Percentiles rank a stretch among this genome's conserved stretches.
Conservation (phyloP, 2,113 vertebrate species). For the Sinocyclocheilus anophthalmus region DNA sequence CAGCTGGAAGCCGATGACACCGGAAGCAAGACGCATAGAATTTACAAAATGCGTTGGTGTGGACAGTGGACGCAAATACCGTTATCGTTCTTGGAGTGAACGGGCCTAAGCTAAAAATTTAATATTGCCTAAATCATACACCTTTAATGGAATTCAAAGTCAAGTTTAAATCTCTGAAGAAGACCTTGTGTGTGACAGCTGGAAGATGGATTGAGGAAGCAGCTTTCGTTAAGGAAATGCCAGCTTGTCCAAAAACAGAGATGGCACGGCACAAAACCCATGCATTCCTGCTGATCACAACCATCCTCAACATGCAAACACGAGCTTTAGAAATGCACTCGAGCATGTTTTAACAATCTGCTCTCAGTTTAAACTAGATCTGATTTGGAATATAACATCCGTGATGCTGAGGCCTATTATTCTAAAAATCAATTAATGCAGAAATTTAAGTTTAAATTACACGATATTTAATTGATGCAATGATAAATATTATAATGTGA, state of each 20-base stretch:
- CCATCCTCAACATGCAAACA: too few species aligned
- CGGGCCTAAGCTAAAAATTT: neutral
- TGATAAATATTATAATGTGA: neutral
- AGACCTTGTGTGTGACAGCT: neutral
- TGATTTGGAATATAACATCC: neutral
- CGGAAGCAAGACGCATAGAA: too few species aligned
- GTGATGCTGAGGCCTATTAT: neutral
- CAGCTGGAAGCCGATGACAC: too few species aligned
- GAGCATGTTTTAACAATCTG: neutral
- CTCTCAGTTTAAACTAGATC: neutral
- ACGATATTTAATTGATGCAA: neutral
- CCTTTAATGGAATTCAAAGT: neutral
- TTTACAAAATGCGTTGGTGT: too few species aligned
- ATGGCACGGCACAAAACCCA: neutral
- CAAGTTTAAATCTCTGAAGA: neutral
- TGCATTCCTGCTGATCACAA: too few species aligned
- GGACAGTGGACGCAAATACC: too few species aligned
- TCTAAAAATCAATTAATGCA: too few species aligned
- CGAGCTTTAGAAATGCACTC: neutral
- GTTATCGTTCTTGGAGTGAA: too few species aligned
- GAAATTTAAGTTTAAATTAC: neutral
- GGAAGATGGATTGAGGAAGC: constrained; percentile 3
- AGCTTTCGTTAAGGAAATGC: neutral
- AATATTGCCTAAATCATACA: neutral
- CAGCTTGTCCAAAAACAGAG: neutral